Percentiles rank a stretch among this genome's conserved stretches.
These are phyloP conservation scores for Cacatua alba DNA, from an alignment of 2,113 vertebrate genomes.

Conservation along the genomic window DNA sequence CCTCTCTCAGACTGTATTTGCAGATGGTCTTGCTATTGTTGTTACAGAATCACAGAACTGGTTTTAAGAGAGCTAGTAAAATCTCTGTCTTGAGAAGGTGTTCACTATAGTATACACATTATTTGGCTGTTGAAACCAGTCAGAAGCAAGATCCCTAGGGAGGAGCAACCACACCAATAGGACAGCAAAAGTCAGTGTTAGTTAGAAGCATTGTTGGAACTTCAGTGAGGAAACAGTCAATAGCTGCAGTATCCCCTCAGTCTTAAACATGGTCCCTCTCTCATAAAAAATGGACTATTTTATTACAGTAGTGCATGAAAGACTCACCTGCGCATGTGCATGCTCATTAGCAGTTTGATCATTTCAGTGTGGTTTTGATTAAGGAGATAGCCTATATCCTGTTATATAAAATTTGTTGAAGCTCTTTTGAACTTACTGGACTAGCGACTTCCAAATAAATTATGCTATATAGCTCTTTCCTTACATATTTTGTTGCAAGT, in stretches of 20 bases:
- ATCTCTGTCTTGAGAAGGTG: rapidly evolving
- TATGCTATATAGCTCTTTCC: neutral
- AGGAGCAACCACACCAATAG: neutral
- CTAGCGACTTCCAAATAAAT: neutral
- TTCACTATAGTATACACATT: neutral
- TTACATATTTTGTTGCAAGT: neutral
- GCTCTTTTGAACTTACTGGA: neutral
- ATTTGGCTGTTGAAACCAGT: neutral
- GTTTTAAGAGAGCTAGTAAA: neutral
- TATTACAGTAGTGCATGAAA: neutral
- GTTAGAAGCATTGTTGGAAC: neutral
- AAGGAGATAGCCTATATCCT: neutral
- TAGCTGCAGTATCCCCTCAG: neutral
- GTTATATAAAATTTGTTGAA: neutral
- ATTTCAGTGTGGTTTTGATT: neutral
- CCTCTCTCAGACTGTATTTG: neutral
- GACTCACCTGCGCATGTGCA: neutral
- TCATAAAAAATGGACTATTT: neutral
- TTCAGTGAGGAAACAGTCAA: neutral
- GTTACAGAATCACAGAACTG: neutral
- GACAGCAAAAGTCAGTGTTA: neutral
- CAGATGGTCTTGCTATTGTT: neutral
- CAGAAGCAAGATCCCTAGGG: neutral
- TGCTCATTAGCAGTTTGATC: neutral
- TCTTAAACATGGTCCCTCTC: neutral